phyloP scores from a whole-genome alignment of 2,797 vertebrate genomes.

The Microcaecilia unicolor region DNA sequence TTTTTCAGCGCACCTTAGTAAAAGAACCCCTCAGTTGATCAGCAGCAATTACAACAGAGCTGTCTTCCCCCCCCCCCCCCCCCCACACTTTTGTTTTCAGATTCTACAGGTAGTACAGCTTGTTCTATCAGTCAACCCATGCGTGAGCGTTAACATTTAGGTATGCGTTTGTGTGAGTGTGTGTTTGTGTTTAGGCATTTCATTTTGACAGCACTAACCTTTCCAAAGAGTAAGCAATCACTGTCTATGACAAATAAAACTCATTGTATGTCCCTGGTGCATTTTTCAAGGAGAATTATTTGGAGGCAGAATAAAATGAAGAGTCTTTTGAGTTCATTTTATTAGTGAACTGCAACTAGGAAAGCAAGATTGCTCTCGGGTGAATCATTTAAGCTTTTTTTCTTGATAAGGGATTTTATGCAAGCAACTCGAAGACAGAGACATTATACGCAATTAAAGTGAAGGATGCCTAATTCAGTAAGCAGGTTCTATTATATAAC shows the following conservation, averaged over 20 bases:
- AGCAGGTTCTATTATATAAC: neutral
- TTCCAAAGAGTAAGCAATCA: slow-evolving; percentile 12
- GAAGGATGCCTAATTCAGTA: slow-evolving; percentile 22
- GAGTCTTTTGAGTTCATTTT: neutral
- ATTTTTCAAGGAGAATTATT: slow-evolving; percentile 1
- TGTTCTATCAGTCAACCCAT: too few relatives aligned
- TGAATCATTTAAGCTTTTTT: slow-evolving; percentile 1
- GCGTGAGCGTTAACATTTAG: too few relatives aligned
- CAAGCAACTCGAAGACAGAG: slow-evolving; percentile 9
- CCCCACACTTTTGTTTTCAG: too few relatives aligned
- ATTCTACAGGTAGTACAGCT: too few relatives aligned
- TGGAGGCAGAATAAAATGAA: slow-evolving; percentile 6
- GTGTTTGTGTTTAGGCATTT: neutral
- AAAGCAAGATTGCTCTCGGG: neutral
- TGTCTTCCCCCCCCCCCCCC: too few relatives aligned
- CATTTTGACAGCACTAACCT: slow-evolving; percentile 4
- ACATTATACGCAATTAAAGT: slow-evolving; percentile 6
- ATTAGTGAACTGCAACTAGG: neutral
- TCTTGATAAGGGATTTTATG: neutral
- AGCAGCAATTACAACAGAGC: too few relatives aligned
- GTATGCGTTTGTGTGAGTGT: too few relatives aligned
- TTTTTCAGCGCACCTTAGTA: too few relatives aligned
- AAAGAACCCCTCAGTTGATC: too few relatives aligned
- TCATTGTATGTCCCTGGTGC: neutral
- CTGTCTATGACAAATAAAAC: slow-evolving; percentile 3